Percentiles rank a stretch among this genome's conserved stretches.
phyloP scores from a whole-genome alignment of 2,888 invertebrate genomes.

The Ophion ventricosus region DNA sequence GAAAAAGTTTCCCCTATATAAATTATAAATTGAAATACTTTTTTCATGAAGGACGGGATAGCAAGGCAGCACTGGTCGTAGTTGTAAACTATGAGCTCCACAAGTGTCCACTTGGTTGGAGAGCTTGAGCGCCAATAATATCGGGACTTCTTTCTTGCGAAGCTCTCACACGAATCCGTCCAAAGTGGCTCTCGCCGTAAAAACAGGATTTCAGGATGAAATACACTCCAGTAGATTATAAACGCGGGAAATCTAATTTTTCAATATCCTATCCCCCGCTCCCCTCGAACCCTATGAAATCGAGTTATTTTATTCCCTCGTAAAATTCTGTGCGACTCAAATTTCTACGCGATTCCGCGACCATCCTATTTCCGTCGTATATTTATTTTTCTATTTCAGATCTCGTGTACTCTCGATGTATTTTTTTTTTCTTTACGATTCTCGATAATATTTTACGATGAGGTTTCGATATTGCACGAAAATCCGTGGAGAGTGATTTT shows the following conservation, averaged over 20 bases:
- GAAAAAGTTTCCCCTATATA: constrained; percentile 19
- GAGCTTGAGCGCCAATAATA: constrained; percentile 64
- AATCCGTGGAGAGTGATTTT: too few species aligned
- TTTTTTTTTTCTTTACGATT: not conserved
- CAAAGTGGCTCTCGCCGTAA: constrained; percentile 56
- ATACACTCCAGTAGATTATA: constrained; percentile 53
- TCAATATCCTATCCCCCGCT: constrained; percentile 41
- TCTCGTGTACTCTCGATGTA: not conserved
- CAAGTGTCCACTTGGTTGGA: constrained; percentile 67
- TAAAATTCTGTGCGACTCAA: constrained; percentile 1
- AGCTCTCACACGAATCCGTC: constrained; percentile 36
- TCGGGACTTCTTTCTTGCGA: constrained; percentile 50
- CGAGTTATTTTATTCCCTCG: constrained; percentile 33
- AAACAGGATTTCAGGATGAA: constrained; percentile 58
- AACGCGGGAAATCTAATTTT: constrained; percentile 53
- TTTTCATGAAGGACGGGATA: constrained; percentile 25
- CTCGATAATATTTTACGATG: not conserved
- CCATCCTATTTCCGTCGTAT: constrained; percentile 13
- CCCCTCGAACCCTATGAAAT: not conserved
- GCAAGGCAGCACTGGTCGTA: constrained; percentile 33
- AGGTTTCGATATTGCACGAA: too few species aligned
- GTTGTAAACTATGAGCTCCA: constrained; percentile 67
- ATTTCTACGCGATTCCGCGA: not conserved
- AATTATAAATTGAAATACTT: constrained; percentile 35
- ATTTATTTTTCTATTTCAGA: not conserved